Base-by-base conservation (phyloP, 1,140 invertebrate genomes). In the Drosophila ercepeae region DNA sequence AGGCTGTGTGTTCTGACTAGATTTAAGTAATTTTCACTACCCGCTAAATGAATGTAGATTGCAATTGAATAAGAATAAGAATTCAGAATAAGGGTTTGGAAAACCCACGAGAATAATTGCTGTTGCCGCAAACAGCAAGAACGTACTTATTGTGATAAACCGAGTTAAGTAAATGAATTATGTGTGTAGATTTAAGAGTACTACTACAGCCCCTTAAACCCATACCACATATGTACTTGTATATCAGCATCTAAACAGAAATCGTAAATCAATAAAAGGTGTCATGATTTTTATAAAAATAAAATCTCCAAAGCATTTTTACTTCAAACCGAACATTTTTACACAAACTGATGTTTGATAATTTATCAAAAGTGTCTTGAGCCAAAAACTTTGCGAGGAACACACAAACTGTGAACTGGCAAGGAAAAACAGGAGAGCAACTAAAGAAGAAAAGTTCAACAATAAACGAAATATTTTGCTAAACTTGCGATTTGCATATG, bases 1-100 rank as follows among this genome's bases (percentile, higher is more conserved):
- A 89, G 89, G 89, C 89, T 90, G 89, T 90, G 89, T 90, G 74
- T 90, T 90, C 89, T 90, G 82, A 84, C 45, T 86, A 84, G 68
- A 75, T 45, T 34, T 70, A 86, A 89, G 64, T 46, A 25, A 50
- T 59, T 45, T 60, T 42, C 50, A 71, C 44, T 48, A 32, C 11
- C 58, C 25, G 9, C 25, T 52, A 46, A 58, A 27, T 34, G 44
- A 52, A 63, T 54, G 5, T 18, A 32, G 18, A 46, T 46, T 61
- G 42, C 54, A 45, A 55, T 60, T 65, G 63, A 60, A 52, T 44
- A 42, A 44, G 34, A 34, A 54, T 6, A 32, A 41, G 18, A 42
- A 49, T 18, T 39, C 16, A 16, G 36, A 32, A 32, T 36, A 19
- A 13, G 34, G 32, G 27, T 58, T 42, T 23, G 32, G 63, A 55